Conservation (phyloP, 2,888 invertebrate genomes). For the Caenorhabditis sp. region DNA sequence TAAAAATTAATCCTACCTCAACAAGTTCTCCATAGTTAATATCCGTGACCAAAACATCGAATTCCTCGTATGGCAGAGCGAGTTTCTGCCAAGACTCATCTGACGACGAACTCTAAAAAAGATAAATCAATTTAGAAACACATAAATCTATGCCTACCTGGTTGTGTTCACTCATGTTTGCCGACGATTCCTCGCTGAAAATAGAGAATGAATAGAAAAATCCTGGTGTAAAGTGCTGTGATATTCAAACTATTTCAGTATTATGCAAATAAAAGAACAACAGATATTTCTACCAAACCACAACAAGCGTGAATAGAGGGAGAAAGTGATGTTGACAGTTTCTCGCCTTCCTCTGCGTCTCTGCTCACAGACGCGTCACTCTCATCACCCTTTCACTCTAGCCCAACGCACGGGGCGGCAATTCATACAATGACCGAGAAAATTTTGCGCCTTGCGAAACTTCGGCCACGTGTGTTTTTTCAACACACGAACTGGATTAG, state of each 20-base stretch:
- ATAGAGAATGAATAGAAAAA: conserved; percentile 54
- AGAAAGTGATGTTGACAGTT: background rate
- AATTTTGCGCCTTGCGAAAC: too few relatives aligned
- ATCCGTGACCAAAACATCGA: conserved; percentile 58
- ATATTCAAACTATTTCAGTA: conserved; percentile 21
- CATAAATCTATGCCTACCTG: conserved; percentile 56
- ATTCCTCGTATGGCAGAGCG: conserved; percentile 53
- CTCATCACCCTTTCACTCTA: conserved; percentile 15
- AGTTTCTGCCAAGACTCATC: conserved; percentile 55
- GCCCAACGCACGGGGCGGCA: conserved; percentile 22
- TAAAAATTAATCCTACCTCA: conserved; percentile 41
- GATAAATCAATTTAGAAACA: conserved; percentile 58
- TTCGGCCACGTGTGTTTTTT: too few relatives aligned
- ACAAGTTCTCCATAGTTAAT: conserved; percentile 57
- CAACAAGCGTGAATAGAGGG: conserved; percentile 2
- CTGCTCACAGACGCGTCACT: background rate
- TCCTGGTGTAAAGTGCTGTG: conserved; percentile 38
- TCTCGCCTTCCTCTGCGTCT: background rate
- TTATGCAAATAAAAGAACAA: conserved; percentile 45
- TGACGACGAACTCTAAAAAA: conserved; percentile 62
- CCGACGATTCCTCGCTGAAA: conserved; percentile 37
- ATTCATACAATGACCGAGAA: too few relatives aligned
- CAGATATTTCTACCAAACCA: conserved; percentile 7
- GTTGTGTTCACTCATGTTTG: conserved; percentile 56
- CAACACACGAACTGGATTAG: too few relatives aligned